Evolutionary conservation across 2,888 invertebrate species (phyloP).

Genomic region (Beris morrisii): DNA sequence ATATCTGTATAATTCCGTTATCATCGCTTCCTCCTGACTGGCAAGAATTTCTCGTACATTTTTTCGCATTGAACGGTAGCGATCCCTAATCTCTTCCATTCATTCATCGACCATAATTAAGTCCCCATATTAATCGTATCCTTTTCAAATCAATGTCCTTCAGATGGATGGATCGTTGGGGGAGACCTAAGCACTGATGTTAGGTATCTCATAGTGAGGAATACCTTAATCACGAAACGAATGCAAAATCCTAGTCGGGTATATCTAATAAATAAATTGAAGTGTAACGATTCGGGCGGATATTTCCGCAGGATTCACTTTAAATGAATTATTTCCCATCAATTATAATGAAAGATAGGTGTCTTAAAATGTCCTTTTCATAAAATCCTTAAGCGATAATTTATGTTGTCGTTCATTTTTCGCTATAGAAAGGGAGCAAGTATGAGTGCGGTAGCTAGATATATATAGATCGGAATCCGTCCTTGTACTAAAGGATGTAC

Average conservation of each 20-base stretch:
- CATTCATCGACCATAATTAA: constrained; percentile 29
- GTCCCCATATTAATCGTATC: constrained; percentile 32
- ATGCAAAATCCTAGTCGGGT: background rate
- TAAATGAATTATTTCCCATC: constrained; percentile 41
- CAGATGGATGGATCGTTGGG: background rate
- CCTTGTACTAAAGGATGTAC: background rate
- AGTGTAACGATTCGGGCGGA: constrained; percentile 32
- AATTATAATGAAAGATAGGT: constrained; percentile 42
- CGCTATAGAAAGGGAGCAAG: constrained; percentile 19
- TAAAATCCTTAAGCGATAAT: constrained; percentile 40
- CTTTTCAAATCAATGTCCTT: constrained; percentile 32
- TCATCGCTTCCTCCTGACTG: no score
- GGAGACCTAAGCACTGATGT: background rate
- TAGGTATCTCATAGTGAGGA: constrained; percentile 18
- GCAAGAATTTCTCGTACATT: no score
- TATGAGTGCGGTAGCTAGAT: constrained; percentile 12
- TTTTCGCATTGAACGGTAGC: background rate
- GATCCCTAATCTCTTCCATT: constrained; percentile 18
- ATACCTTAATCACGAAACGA: constrained; percentile 32
- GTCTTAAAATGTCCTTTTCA: constrained; percentile 41
- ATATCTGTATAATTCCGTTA: no score
- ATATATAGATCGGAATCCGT: constrained; percentile 20
- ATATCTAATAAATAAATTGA: constrained; percentile 32
- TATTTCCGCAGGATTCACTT: constrained; percentile 37
- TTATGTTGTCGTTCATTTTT: constrained; percentile 39